Conservation (phyloP, 2,888 invertebrate genomes). For the Caradrina clavipalpis region DNA sequence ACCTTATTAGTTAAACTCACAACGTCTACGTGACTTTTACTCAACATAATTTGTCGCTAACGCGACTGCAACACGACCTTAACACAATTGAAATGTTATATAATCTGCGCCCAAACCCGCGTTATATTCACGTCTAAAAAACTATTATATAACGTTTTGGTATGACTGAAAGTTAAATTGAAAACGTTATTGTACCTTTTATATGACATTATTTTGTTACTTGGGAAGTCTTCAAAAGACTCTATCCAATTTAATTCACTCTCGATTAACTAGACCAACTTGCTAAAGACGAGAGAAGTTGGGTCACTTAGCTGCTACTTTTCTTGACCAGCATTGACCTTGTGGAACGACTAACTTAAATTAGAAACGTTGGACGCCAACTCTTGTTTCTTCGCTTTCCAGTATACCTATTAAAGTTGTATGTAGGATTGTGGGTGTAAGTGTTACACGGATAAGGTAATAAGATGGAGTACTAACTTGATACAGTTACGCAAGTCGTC, state of each 20-base stretch:
- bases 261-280: slow-evolving; percentile 19
- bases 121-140: too few relatives aligned
- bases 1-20: too few relatives aligned
- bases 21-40: too few relatives aligned
- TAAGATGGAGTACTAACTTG: slow-evolving; percentile 16
- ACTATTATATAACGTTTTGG: too few relatives aligned
- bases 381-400: slow-evolving; percentile 15
- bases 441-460: slow-evolving; percentile 2
- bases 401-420: slow-evolving; percentile 16
- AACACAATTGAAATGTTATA: too few relatives aligned
- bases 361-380: slow-evolving; percentile 40
- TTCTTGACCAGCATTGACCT: slow-evolving; percentile 44
- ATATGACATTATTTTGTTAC: too few relatives aligned
- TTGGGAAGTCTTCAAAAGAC: neutral
- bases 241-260: slow-evolving; percentile 32
- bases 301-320: slow-evolving; percentile 31
- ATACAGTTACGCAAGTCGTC: neutral
- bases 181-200: too few relatives aligned
- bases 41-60: too few relatives aligned
- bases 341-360: slow-evolving; percentile 46
- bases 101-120: too few relatives aligned
- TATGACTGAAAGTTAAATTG: too few relatives aligned
- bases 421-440: neutral
- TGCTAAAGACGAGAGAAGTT: slow-evolving; percentile 31
- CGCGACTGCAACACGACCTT: too few relatives aligned